These are phyloP conservation scores for Athalia circularis DNA, from an alignment of 2,888 invertebrate genomes.

Conservation along the genomic window DNA sequence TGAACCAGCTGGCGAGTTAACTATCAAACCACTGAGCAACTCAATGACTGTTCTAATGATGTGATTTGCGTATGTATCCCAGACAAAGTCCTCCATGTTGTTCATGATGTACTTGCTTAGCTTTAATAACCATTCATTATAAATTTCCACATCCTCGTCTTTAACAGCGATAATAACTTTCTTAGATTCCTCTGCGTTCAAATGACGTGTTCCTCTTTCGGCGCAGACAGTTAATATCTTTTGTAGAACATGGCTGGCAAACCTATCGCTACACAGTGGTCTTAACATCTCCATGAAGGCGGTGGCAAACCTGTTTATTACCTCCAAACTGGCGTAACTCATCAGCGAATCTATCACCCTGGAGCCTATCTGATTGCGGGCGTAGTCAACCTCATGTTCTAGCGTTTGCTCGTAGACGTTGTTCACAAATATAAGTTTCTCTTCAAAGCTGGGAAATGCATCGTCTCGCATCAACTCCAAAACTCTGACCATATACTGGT, in stretches of 20 bases:
- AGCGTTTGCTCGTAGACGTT: conserved; percentile 85
- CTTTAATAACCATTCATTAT: conserved; percentile 81
- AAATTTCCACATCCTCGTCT: conserved; percentile 69
- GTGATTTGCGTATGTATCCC: conserved; percentile 86
- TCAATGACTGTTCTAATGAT: conserved; percentile 84
- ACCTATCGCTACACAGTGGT: conserved; percentile 84
- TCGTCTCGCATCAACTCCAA: conserved; percentile 82
- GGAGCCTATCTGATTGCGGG: conserved; percentile 88
- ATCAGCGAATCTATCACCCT: conserved; percentile 85
- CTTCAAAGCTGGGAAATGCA: conserved; percentile 82
- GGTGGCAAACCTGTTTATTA: conserved; percentile 79
- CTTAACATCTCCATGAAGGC: conserved; percentile 82
- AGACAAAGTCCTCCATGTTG: conserved; percentile 89
- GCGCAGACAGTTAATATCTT: conserved; percentile 79
- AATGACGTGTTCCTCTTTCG: conserved; percentile 75
- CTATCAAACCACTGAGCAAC: conserved; percentile 81
- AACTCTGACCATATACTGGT: conserved; percentile 86
- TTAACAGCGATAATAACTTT: conserved; percentile 51
- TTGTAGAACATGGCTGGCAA: conserved; percentile 88
- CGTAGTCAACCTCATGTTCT: conserved; percentile 82
- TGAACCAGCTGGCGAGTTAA: conserved; percentile 50
- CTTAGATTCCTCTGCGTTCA: conserved; percentile 59
- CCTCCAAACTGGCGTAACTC: conserved; percentile 80
- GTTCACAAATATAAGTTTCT: conserved; percentile 83
- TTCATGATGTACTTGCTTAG: conserved; percentile 86